Base-by-base conservation (phyloP, 2,888 invertebrate genomes). In the Aleiodes leptofemur region DNA sequence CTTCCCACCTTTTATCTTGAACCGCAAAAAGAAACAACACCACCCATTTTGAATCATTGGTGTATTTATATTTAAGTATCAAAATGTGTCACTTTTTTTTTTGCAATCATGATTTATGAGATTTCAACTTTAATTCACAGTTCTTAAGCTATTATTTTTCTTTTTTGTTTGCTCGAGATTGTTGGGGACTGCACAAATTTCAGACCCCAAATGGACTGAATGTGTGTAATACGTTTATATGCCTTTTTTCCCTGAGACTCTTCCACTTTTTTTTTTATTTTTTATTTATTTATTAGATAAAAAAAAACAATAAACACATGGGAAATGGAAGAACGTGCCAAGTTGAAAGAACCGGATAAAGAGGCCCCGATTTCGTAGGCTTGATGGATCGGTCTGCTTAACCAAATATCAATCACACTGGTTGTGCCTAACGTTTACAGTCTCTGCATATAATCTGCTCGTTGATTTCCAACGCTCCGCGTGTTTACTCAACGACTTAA, bases 391-490 rank as follows among this genome's bases (percentile, higher is more conserved):
- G 82, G 76, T 78, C 73, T 81, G 79, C 82, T 84, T 82, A 81
- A 82, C 81, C 82, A 83, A 84, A 84, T 84, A 85, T 85, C 82
- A 83, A 84, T 83, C 83, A 82, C 82, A 83, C 78, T 81, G 77
- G 74, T 38, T 34, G 69, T 55, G 56, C 29, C 29, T 59, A 38
- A 4, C 74, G 14, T 34, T 43, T 72, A 71, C 78, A 76, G 79
- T 80, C 79, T 82, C 79, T 81, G 81, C 83, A 82, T 81, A 84
- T 83, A 84, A 84, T 84, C 84, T 80, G 74, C 80, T 55, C 80
- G 80, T 78, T 81, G 82, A 82, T 84, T 82, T 78, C 76, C 77
- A 72, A 77, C 78, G 34, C 68, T 66, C 77, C 78, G 74, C 74
- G 72, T 83, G 83, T 83, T 84, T 84, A 83, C 80, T 55, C 79